Evolutionary conservation across 2,888 invertebrate genomes (phyloP).

Genomic region (Acleris sparsana): DNA sequence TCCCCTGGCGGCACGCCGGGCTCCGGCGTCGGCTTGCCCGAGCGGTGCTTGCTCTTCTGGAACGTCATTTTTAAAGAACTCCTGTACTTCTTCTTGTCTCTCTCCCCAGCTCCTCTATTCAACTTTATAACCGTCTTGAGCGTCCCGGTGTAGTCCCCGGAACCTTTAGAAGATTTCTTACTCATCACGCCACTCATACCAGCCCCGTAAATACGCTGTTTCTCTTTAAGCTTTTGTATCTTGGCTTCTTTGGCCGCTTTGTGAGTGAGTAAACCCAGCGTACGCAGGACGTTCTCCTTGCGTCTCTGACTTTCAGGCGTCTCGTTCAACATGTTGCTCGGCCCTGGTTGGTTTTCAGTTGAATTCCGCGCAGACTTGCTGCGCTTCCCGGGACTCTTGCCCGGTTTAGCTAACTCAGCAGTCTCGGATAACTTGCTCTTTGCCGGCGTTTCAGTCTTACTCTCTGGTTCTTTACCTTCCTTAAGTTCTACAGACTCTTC

Average conservation of each 20-base stretch:
- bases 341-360: conserved; percentile 63
- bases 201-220: conserved; percentile 61
- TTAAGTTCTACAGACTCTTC: conserved; percentile 33
- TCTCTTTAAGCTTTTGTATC: conserved; percentile 81
- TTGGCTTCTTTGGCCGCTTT: conserved; percentile 89
- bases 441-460: conserved; percentile 26
- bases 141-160: conserved; percentile 89
- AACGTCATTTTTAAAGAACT: conserved; percentile 91
- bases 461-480: conserved; percentile 37
- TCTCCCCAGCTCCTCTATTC: conserved; percentile 79
- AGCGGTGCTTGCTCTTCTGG: conserved; percentile 86
- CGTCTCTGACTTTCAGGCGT: conserved; percentile 86
- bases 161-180: conserved; percentile 59
- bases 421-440: conserved; percentile 36
- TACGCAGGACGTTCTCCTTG: conserved; percentile 89
- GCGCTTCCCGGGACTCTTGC: conserved; percentile 49
- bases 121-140: conserved; percentile 93
- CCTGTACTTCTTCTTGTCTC: conserved; percentile 85
- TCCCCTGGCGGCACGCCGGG: conserved; percentile 62
- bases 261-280: conserved; percentile 89
- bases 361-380: conserved; percentile 62
- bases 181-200: conserved; percentile 55
- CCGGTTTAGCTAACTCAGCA: conserved; percentile 39
- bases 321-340: conserved; percentile 69
- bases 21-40: conserved; percentile 80